Percentiles rank a stretch among this genome's conserved stretches.
phyloP scores from a whole-genome alignment of 2,113 vertebrate genomes.

The Eira barbara region DNA sequence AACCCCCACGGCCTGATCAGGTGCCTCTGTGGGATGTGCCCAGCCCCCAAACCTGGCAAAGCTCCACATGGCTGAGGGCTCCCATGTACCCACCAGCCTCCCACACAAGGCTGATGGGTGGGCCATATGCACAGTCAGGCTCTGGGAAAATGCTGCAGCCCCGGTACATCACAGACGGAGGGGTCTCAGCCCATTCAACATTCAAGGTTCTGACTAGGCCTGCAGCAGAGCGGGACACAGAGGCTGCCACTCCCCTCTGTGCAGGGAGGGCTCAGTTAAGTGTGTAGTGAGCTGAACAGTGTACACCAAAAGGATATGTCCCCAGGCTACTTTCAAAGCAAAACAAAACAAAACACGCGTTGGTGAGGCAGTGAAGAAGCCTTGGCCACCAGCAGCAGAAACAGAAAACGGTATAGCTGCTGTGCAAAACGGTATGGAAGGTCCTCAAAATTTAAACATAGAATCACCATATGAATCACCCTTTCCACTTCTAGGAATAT shows the following conservation, averaged over 20 bases:
- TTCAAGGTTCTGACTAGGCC: neutral
- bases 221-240: fast-evolving
- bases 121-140: fast-evolving
- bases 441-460: neutral
- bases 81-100: neutral
- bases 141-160: neutral
- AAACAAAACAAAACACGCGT: too few species aligned
- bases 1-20: neutral
- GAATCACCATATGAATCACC: neutral
- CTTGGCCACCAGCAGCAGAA: neutral
- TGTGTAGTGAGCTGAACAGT: neutral
- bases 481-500: neutral
- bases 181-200: neutral
- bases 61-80: fast-evolving
- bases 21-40: neutral
- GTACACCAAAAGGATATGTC: neutral
- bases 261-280: neutral
- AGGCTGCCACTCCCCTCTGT: too few species aligned
- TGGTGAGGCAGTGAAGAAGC: neutral
- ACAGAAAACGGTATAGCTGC: neutral
- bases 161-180: neutral
- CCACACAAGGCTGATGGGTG: neutral
- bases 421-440: neutral
- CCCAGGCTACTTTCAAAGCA: neutral
- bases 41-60: too few species aligned